phyloP scores from a whole-genome alignment of 2,113 vertebrate species.

The Istiophorus platypterus region DNA sequence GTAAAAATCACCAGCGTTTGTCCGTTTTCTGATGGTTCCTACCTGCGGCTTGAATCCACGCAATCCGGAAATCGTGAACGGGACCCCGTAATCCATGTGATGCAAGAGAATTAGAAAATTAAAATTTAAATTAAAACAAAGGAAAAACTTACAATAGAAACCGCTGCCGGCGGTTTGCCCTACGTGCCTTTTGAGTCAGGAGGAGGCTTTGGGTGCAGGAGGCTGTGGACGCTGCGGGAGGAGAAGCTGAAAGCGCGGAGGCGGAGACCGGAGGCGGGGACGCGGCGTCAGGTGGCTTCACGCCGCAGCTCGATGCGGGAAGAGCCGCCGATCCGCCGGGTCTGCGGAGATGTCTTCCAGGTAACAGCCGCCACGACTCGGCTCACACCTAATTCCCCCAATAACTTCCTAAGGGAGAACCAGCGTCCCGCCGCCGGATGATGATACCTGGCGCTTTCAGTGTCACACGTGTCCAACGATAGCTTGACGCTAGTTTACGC shows the following conservation, averaged over 20 bases:
- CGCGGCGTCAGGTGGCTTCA: constrained; percentile 25
- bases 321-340: background rate
- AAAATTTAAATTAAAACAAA: no score
- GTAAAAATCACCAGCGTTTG: background rate
- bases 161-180: background rate
- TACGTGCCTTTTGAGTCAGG: no score
- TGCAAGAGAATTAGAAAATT: background rate
- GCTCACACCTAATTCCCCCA: no score
- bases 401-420: no score
- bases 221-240: no score
- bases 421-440: no score
- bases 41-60: constrained; percentile 45
- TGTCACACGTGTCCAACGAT: background rate
- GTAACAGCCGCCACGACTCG: background rate
- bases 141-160: background rate
- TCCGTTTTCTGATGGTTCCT: constrained; percentile 4
- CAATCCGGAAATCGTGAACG: constrained; percentile 31
- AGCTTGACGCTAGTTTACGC: no score
- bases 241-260: background rate
- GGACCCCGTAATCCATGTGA: background rate
- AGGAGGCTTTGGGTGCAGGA: no score
- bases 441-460: no score
- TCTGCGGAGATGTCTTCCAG: background rate
- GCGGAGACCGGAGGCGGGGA: constrained; percentile 55
- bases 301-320: background rate